Evolutionary conservation across 2,113 vertebrate species (phyloP), one percentile per base, ranked within the genome.

Genomic region (Hippocampus guttulatus): DNA sequence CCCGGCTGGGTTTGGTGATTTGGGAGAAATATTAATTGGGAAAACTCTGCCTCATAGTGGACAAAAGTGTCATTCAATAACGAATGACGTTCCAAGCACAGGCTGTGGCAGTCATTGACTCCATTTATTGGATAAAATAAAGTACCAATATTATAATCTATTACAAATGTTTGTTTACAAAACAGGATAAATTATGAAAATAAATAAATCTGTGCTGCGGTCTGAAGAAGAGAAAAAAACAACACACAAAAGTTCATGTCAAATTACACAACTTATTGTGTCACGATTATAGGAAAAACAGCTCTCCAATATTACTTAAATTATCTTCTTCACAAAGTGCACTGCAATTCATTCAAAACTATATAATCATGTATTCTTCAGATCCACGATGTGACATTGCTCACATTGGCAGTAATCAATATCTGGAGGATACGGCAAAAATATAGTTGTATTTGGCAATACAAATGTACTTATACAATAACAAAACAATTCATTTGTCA

Each of bases 151-250:
- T 69, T 80, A 30, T 75, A 66, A 75, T 78, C 67, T 72, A 70
- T 84, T 84, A 88, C 84, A 90, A 86, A 86, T 72, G 70, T 75
- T 75, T 70, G 71, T 75, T 83, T 84, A 87, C 68, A 88, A 88
- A 89, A 89, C 51, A 71, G 76, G 67, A 81, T 87, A 81, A 85
- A 83, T 84, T 88, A 89, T 81, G 70, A 90, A 90, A 90, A 91
- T 89, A 91, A 88, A 91, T 91, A 88, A 55, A 74, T 81, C 54
- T 88, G 84, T 90, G 77, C 80, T 85, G 73, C 60, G 80, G 57
- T 74, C 47, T 76, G 61, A 16, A 49, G 14, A 16, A 15, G 15
- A 67, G 81, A 49, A 78, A 67, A 81, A 80, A 72, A 68, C 38
- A 61, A 72, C 69, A 68, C 55, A 75, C 25, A 58, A n/a, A 63